Base-by-base conservation (phyloP, 2,888 invertebrate genomes). In the Epinotia bilunana region DNA sequence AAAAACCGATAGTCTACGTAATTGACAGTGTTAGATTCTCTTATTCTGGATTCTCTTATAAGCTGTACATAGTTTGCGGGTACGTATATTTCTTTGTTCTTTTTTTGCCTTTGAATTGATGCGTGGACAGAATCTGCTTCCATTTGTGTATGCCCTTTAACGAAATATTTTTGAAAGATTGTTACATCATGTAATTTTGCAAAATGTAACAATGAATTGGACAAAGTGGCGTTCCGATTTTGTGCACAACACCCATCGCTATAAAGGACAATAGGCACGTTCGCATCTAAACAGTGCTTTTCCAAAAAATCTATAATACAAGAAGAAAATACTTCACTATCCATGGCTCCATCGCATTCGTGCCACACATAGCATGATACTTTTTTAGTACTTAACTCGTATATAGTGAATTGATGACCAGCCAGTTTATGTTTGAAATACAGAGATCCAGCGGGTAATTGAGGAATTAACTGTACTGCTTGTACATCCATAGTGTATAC, bases 331-430 rank as follows among this genome's bases (percentile, higher is more conserved):
- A 53, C 65, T n/a, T 65, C 18, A n/a, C 65, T 49, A 65, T 53
- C 65, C 65, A 65, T 64, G 28, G 13, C 64, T 65, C 77, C 77
- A 58, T 77, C 79, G 55, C 77, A 77, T 68, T 80, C 78, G 74
- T 78, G 79, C 77, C 78, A 80, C 16, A 80, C 78, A 70, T 79
- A 79, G 68, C 79, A 80, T 60, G 78, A 63, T n/a, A 80, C 78
- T 33, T 58, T 67, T 49, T 60, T 58, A 60, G 58, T 46, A 69
- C 43, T 58, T 57, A 58, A 57, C 39, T 68, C 58, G 57, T 68
- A 68, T 12, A 69, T 69, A n/a, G 69, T 57, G n/a, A 69, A 69
- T 58, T 69, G 69, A 69, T 58, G 20, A 43, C 69, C 46, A 58
- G 69, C 57, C 69, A 58, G 11, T 58, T 58, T 64, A n/a, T 64